These are phyloP conservation scores for Drosophila dives DNA, from an alignment of 2,888 invertebrate genomes.

Conservation along the genomic window DNA sequence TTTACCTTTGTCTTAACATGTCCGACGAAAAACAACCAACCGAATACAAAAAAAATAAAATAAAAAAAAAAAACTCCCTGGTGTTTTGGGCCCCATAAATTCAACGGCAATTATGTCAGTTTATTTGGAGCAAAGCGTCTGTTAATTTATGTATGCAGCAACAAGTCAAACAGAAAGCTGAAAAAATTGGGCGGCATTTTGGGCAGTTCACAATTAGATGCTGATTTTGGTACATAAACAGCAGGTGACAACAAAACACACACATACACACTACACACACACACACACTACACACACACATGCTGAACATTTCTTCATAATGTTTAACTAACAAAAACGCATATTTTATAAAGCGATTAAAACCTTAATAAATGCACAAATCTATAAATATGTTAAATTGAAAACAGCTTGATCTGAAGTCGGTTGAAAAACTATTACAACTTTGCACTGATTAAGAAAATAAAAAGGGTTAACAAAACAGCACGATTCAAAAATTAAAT, in stretches of 20 bases:
- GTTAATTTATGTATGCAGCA: constrained; percentile 66
- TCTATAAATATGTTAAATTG: constrained; percentile 34
- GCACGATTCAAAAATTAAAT: constrained; percentile 8
- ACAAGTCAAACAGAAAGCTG: constrained; percentile 21
- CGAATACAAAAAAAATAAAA: constrained; percentile 5
- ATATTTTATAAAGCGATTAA: constrained; percentile 60
- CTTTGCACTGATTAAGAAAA: constrained; percentile 35
- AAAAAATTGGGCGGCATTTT: constrained; percentile 60
- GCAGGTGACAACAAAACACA: constrained; percentile 75
- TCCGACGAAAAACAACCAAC: constrained; percentile 32
- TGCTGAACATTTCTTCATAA: constrained; percentile 50
- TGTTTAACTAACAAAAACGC: constrained; percentile 62
- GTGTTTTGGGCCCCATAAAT: constrained; percentile 62
- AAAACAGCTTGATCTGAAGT: constrained; percentile 51
- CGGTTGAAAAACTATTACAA: constrained; percentile 5
- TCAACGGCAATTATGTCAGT: constrained; percentile 79
- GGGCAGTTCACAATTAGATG: constrained; percentile 77
- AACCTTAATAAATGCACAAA: constrained; percentile 40
- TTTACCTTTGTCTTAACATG: constrained; percentile 75
- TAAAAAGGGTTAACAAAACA: constrained; percentile 21
- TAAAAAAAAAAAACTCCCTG: constrained; percentile 24
- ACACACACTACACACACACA: constrained; percentile 25
- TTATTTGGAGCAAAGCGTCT: constrained; percentile 80
- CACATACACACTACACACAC: constrained; percentile 7
- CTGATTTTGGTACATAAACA: constrained; percentile 74